Conservation (phyloP, 2,797 vertebrate species). For the Micrastur ruficollis region DNA sequence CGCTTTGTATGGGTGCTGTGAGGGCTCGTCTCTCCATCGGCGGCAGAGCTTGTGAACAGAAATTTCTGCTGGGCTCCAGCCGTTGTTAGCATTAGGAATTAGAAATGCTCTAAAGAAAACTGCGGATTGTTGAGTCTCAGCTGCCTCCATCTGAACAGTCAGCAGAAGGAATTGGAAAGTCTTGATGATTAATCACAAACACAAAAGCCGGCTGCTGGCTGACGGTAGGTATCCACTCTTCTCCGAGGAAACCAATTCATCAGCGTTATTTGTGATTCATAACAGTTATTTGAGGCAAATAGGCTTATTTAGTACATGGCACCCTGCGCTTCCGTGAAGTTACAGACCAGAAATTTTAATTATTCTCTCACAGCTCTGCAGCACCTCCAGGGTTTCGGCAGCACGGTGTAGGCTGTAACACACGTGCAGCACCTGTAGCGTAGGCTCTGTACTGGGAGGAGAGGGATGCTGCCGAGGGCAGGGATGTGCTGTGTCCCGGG, state of each 20-base stretch:
- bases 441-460: neutral
- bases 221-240: neutral
- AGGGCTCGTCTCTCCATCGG: neutral
- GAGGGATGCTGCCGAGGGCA: neutral
- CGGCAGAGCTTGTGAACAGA: neutral
- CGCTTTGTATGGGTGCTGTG: neutral
- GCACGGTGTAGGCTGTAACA: neutral
- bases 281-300: neutral
- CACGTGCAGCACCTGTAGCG: accelerated
- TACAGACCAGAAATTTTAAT: neutral
- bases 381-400: neutral
- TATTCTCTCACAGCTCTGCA: neutral
- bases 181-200: neutral
- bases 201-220: neutral
- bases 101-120: neutral
- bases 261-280: neutral
- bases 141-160: neutral
- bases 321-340: neutral
- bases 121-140: neutral
- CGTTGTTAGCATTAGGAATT: neutral
- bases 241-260: neutral
- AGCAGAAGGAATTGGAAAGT: neutral
- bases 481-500: neutral
- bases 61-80: neutral
- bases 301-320: neutral